Conservation (phyloP, 2,888 invertebrate species). For the Philopedon plagiatum region DNA sequence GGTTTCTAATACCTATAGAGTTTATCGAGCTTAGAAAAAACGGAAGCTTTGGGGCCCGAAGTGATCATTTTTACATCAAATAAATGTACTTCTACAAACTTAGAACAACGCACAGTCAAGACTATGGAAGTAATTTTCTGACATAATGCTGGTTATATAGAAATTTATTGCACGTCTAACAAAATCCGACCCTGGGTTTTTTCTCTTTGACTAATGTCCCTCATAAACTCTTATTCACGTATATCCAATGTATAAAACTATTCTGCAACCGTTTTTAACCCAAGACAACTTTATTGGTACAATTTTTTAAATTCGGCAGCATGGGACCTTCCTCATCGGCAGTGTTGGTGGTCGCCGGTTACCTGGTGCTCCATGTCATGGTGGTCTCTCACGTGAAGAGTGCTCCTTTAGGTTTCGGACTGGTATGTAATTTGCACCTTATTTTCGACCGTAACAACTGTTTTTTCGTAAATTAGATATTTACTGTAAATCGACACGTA, state of each 20-base stretch:
- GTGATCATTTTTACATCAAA: no score
- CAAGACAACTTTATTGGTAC: slow-evolving; percentile 28
- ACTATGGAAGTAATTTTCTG: no score
- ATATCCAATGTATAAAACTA: slow-evolving; percentile 29
- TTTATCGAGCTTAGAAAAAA: no score
- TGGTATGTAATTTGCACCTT: slow-evolving; percentile 32
- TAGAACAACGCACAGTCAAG: no score
- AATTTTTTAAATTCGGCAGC: slow-evolving; percentile 37
- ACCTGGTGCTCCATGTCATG: slow-evolving; percentile 24
- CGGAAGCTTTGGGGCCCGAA: no score
- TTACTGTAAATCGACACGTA: not conserved
- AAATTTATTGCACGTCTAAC: no score
- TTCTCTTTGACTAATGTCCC: slow-evolving; percentile 30
- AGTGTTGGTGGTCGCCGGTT: slow-evolving; percentile 5
- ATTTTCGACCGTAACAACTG: slow-evolving; percentile 1
- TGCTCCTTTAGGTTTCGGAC: slow-evolving; percentile 29
- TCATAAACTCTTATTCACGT: slow-evolving; percentile 32
- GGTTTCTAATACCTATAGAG: no score
- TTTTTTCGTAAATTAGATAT: not conserved
- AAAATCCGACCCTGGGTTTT: not conserved
- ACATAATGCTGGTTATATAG: no score
- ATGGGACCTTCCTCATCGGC: slow-evolving; percentile 11
- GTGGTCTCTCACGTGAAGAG: slow-evolving; percentile 36
- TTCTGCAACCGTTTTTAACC: slow-evolving; percentile 23
- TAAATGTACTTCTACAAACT: no score